Evolutionary conservation across 2,888 invertebrate species (phyloP).

Genomic region (Dysmachus trigonus): DNA sequence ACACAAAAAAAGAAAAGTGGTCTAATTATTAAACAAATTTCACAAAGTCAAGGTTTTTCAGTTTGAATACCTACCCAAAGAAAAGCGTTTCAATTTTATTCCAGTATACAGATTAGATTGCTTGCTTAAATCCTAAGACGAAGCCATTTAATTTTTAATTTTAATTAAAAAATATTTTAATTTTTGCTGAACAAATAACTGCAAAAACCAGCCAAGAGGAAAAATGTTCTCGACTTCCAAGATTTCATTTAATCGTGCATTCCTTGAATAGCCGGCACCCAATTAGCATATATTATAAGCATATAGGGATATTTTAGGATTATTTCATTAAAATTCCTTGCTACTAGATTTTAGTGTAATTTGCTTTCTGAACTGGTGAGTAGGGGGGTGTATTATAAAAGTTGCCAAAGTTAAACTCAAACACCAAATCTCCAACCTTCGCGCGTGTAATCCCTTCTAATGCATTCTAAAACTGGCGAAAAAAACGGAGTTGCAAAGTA

Average conservation of each 20-base stretch:
- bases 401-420: not conserved
- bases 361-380: not conserved
- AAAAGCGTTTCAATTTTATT: no score
- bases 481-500: not conserved
- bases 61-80: no score
- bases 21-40: no score
- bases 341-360: not conserved
- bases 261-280: constrained; percentile 44
- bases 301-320: not conserved
- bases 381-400: not conserved
- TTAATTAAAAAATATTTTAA: not conserved
- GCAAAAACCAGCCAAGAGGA: not conserved
- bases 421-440: not conserved
- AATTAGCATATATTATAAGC: constrained; percentile 39
- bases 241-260: not conserved
- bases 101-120: no score
- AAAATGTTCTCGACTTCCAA: not conserved
- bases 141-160: no score
- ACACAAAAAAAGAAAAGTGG: no score
- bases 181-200: not conserved
- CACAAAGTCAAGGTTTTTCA: no score
- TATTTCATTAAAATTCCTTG: not conserved
- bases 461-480: not conserved
- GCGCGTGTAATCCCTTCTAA: not conserved
- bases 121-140: no score